A percentile compares a stretch with the other conserved stretches of the same genome.
Evolutionary conservation across 2,113 vertebrate species (phyloP).

Genomic region (Mesitornis unicolor): DNA sequence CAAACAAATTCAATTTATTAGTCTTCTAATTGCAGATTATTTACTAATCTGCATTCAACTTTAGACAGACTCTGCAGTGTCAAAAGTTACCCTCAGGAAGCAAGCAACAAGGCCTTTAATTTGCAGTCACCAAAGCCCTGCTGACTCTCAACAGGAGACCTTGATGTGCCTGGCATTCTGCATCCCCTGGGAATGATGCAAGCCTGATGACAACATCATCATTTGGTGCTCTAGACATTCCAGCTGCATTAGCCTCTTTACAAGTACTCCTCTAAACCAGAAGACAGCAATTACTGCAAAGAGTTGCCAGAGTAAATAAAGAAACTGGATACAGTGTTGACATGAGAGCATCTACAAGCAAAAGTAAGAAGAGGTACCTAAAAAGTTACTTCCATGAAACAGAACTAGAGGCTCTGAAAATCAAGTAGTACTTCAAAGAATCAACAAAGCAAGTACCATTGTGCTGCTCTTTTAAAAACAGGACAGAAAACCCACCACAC

Average conservation of each 20-base stretch:
- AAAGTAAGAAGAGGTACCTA: neutral
- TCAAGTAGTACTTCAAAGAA: neutral
- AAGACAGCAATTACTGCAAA: neutral
- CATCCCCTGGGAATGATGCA: neutral
- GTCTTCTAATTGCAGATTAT: neutral
- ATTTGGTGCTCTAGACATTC: neutral
- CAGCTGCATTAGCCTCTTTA: neutral
- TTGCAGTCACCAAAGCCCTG: neutral
- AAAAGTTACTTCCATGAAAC: neutral
- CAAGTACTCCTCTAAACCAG: neutral
- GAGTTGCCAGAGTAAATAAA: neutral
- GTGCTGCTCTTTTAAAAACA: neutral
- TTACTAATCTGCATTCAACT: neutral
- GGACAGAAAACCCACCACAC: neutral
- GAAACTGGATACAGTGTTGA: neutral
- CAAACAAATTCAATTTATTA: neutral
- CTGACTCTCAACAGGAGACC: neutral
- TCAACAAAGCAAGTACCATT: neutral
- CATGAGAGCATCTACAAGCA: neutral
- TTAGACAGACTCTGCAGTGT: neutral
- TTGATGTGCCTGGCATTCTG: neutral
- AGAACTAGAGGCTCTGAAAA: neutral
- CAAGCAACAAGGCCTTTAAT: neutral
- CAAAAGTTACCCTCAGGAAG: neutral
- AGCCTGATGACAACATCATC: neutral